Evolutionary conservation across 2,113 vertebrate genomes (phyloP), one percentile per base, ranked within the genome.

Genomic region (Macaca mulatta): DNA sequence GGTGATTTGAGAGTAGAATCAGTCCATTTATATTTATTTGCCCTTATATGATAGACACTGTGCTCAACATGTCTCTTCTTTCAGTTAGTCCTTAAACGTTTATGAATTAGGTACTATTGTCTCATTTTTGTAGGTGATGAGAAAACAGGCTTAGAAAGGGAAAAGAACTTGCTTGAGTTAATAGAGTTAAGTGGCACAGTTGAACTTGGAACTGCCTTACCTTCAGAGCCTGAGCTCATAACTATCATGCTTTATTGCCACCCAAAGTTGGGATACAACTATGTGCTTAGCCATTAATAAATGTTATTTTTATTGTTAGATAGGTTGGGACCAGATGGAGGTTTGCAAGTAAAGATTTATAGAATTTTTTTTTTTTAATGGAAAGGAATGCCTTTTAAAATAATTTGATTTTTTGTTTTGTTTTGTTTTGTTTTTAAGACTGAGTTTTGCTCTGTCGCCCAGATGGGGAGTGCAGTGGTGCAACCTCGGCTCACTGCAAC

Each of bases 131-230:
- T 32, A 81, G 38, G 48, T 92, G 18, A 75, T 81, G 9, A 88
- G 67, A 81, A 89, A 77, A 96, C n/a, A 80, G n/a, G n/a, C 67
- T 75, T 10, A 57, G 88, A 96, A 91, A 82, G 67, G 13, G 23
- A 94, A 89, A 55, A 50, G 13, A 93, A 77, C 43, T 40, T 96
- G 14, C 20, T 59, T 61, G 57, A 67, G 75, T 87, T 93, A 72
- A 81, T 81, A 61, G 32, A 13, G 7, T 79, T 79, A 78, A 45
- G 20, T 88, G 40, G 27, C 48, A 88, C 70, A 70, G 50, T 83
- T 88, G 32, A 94, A 67, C 30, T 22, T 67, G 38, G 9, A 18
- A 57, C 52, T 81, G 45, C 48, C 22, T 88, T 45, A 83, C 45
- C 30, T 81, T 80, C 45, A 80, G 50, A 85, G 43, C 30, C 52